Percentiles rank a stretch among this genome's conserved stretches.
phyloP scores from a whole-genome alignment of 2,888 invertebrate genomes.

The Agrochola macilenta region DNA sequence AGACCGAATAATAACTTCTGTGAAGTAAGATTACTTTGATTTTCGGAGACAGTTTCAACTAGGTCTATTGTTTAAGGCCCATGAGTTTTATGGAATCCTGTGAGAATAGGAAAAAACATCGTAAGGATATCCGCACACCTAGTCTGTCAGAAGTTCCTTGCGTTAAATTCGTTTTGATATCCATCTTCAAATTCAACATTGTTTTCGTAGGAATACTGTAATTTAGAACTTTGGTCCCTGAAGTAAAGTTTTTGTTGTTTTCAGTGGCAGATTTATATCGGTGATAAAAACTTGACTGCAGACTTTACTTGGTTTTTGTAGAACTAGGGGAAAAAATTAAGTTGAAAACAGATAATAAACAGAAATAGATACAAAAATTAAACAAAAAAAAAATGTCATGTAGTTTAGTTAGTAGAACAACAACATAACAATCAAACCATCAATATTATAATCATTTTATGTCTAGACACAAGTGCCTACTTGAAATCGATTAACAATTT shows the following conservation, averaged over 20 bases:
- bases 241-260: background rate
- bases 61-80: slow-evolving; percentile 39
- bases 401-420: background rate
- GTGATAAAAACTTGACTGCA: background rate
- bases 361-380: background rate
- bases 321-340: background rate
- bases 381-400: background rate
- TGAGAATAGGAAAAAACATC: slow-evolving; percentile 58
- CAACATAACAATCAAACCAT: slow-evolving; percentile 11
- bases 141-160: background rate
- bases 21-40: slow-evolving; percentile 55
- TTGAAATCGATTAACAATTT: slow-evolving; percentile 35
- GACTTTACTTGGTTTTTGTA: background rate
- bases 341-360: no score
- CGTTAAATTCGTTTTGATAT: slow-evolving; percentile 41
- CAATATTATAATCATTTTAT: background rate
- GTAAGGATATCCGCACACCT: slow-evolving; percentile 64
- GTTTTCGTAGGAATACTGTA: slow-evolving; percentile 19
- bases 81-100: slow-evolving; percentile 48
- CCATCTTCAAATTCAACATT: slow-evolving; percentile 30
- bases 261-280: background rate
- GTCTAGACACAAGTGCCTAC: slow-evolving; percentile 19
- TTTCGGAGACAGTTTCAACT: slow-evolving; percentile 39
- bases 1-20: slow-evolving; percentile 34
- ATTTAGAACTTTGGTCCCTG: background rate